Evolutionary conservation across 2,113 vertebrate species (phyloP).

Genomic region (Phoxinus phoxinus): DNA sequence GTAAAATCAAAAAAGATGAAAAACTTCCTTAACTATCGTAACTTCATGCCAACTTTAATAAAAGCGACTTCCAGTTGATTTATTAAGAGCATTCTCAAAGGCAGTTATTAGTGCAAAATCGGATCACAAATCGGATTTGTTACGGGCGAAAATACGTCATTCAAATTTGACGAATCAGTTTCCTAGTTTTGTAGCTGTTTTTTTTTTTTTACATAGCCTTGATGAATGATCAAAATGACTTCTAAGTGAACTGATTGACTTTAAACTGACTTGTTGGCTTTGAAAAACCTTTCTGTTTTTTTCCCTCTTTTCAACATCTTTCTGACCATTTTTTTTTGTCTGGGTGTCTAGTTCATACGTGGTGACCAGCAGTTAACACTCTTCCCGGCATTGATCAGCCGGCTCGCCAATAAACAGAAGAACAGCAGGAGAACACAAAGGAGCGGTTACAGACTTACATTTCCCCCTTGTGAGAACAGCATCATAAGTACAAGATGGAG

Average conservation of each 20-base stretch:
- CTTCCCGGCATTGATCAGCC: neutral
- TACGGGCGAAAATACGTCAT: neutral
- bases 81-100: neutral
- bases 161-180: neutral
- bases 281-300: neutral
- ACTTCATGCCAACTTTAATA: neutral
- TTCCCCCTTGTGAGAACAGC: conserved; percentile 6
- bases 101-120: neutral
- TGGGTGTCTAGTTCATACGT: conserved; percentile 45
- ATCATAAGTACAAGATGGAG: conserved; percentile 15
- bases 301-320: neutral
- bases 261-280: neutral
- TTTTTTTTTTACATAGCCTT: no score
- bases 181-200: neutral
- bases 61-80: neutral
- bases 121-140: neutral
- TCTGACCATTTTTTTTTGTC: neutral
- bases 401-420: neutral
- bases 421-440: neutral
- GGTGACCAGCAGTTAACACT: conserved; percentile 44
- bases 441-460: conserved; percentile 24
- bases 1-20: no score
- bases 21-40: no score
- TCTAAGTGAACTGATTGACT: neutral
- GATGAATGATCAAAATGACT: neutral